A percentile compares a stretch with the other conserved stretches of the same genome.
Evolutionary conservation across 2,113 vertebrate genomes (phyloP).

Genomic region (Siniperca chuatsi): DNA sequence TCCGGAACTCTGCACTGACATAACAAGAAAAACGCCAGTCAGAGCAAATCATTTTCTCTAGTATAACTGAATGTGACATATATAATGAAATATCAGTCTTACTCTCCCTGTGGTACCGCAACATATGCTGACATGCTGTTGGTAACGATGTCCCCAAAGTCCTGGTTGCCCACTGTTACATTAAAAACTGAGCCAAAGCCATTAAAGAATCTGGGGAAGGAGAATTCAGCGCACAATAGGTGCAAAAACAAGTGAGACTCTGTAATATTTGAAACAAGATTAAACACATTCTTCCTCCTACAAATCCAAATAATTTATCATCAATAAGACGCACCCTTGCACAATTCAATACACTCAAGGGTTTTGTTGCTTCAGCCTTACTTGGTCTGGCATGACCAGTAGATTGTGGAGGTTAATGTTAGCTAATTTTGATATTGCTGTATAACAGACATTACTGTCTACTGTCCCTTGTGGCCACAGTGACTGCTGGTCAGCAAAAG

Average conservation of each 20-base stretch:
- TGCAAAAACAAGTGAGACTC: background rate
- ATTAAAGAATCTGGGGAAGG: conserved; percentile 73
- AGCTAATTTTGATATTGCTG: too few relatives aligned
- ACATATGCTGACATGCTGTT: conserved; percentile 65
- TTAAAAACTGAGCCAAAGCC: conserved; percentile 35
- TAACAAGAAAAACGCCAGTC: background rate
- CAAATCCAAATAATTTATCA: background rate
- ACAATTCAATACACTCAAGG: too few relatives aligned
- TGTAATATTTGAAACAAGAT: background rate
- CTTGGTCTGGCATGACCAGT: too few relatives aligned
- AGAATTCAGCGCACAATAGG: background rate
- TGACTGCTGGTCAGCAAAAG: too few relatives aligned
- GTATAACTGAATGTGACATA: background rate
- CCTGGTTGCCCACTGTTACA: background rate
- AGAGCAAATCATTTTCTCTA: background rate
- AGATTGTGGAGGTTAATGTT: too few relatives aligned
- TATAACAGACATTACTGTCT: too few relatives aligned
- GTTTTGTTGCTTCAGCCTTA: too few relatives aligned
- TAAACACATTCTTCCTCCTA: background rate
- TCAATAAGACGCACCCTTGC: background rate
- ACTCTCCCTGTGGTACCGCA: conserved; percentile 63
- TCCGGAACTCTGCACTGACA: conserved; percentile 61
- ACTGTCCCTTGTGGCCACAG: too few relatives aligned
- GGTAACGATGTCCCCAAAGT: accelerated
- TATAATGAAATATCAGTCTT: conserved; percentile 37